phyloP scores from a whole-genome alignment of 2,113 vertebrate genomes.

The Ammodramus savannarum region DNA sequence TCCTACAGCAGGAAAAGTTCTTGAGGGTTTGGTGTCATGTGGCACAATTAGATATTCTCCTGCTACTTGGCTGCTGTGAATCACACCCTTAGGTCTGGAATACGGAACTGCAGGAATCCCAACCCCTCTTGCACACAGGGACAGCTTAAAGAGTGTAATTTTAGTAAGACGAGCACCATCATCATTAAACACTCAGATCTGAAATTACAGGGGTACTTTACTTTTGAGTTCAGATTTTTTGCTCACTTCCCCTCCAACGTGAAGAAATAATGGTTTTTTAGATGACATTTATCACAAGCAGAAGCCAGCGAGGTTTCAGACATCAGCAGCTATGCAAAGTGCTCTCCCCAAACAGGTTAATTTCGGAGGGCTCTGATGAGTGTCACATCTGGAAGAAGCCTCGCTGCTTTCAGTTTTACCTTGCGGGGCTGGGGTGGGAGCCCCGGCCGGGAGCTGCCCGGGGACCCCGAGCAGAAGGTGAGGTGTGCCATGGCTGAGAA shows the following conservation, averaged over 20 bases:
- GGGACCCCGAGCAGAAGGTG: too few species aligned
- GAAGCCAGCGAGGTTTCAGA: neutral
- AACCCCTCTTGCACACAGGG: neutral
- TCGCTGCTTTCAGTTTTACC: neutral
- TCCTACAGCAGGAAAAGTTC: neutral
- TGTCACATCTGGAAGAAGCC: neutral
- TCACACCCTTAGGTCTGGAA: neutral
- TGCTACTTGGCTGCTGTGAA: neutral
- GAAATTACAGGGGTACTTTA: neutral
- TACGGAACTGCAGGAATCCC: neutral
- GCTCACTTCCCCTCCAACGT: neutral
- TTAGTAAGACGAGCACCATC: neutral
- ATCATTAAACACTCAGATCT: neutral
- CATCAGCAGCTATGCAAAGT: neutral
- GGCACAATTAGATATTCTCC: neutral
- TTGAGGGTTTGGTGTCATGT: neutral
- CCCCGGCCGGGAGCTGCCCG: neutral
- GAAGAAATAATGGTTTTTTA: neutral
- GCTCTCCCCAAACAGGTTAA: neutral
- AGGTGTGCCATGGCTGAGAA: neutral
- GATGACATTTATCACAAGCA: neutral
- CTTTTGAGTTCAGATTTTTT: neutral
- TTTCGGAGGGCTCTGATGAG: neutral
- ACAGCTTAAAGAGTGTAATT: neutral
- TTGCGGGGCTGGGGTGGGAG: neutral